Base-by-base conservation (phyloP, 2,797 vertebrate genomes). In the Astyanax mexicanus region DNA sequence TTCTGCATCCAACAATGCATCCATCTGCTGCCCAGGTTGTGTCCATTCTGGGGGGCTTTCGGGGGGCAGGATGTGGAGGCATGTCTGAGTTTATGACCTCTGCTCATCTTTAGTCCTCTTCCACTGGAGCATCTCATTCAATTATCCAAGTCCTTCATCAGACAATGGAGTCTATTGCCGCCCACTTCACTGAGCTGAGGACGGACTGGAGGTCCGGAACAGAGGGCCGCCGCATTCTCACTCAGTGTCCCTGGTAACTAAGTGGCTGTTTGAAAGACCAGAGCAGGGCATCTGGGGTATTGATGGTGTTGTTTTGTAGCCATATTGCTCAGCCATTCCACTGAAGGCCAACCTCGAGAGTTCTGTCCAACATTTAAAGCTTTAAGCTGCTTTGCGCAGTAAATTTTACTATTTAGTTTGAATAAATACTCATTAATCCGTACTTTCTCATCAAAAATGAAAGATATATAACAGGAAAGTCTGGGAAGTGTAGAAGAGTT, bases 1-100 rank as follows among this genome's bases (percentile, higher is more conserved):
- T 68, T 75, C 74, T 87, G 81, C 75, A 68, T 51, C 84, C 64
- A 83, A 66, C 77, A 77, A 75, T 42, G 70, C 52, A 44, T 75
- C 92, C 92, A 92, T 93, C 90, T 93, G 92, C 83, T 87, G 83
- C 70, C 81, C 60, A 80, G 73, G 80, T 88, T 81, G 78, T 78
- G 81, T 83, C 49, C 60, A 21, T 69, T 69, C 77, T 69, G 70
- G 80, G 73, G 64, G 87, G 86, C 88, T 85, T 86, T 85, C 86
- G 69, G 76, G 70, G 77, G 76, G 77, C 83, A 81, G 81, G 81
- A 82, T 77, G 86, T 86, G 80, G 81, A 88, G 84, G 75, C 82
- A 85, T 76, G 80, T 83, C 69, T 61, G 47, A 60, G 19, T 83
- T 77, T 80, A 75, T 81, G 81, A 86, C 79, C 79, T 80, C 60